Evolutionary conservation across 1,140 invertebrate species (phyloP), one percentile per base, ranked within the genome.

Genomic region (Apocrypta bakeri): DNA sequence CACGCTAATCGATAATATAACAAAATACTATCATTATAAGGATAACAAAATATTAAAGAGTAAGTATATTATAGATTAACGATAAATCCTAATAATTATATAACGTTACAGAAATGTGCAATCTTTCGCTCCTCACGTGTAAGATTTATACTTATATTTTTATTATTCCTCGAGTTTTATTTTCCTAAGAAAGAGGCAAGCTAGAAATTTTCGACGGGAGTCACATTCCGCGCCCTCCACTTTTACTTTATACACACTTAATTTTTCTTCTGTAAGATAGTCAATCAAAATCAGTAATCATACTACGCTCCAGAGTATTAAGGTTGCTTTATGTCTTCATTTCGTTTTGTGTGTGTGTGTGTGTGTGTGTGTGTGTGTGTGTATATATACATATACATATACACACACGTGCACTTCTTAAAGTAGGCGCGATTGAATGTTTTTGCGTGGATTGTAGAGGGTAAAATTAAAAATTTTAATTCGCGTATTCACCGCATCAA

Each of bases 141-240:
- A 83, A 83, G 76, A 66, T 83, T 83, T 75, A n/a, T n/a, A 25
- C 40, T 74, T 82, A 61, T 82, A 71, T 29, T 71, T 82, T 71
- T 77, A 42, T 64, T 68, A 68, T 82, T 82, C 24, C 69, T 83
- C 69, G 27, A 37, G 29, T 72, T 77, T 82, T 69, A 72, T 82
- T 83, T 83, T 79, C 33, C 37, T 78, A 79, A 78, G 33, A 79
- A 66, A 79, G 68, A 79, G 69, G 68, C 56, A 21, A 68, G 3
- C 82, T 83, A 76, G 82, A 31, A 83, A 83, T 83, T 83, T 79
- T 79, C 63, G 71, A 83, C 76, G 82, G 76, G 71, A 79, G 25
- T 42, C 76, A 83, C 82, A 83, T 83, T 83, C 77, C 82, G 76
- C 76, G 77, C 68, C 71, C 33, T 37, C 40, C 63, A 72, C 29